A percentile compares a stretch with the other conserved stretches of the same genome.
Conservation (phyloP, 2,113 vertebrate species). For the Gracilinanus agilis region DNA sequence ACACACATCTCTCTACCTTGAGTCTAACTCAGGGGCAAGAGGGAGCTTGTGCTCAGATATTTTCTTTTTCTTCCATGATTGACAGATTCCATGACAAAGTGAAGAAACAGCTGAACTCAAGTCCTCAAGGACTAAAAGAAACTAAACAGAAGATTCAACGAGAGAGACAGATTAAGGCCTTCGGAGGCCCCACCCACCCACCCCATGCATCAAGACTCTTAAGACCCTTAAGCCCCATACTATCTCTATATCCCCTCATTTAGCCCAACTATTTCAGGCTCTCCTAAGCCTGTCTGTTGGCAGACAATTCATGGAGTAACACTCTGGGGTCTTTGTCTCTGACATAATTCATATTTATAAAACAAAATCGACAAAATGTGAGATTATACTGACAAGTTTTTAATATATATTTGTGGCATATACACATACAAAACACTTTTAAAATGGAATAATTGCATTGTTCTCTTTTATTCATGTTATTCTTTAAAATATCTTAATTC, state of each 20-base stretch:
- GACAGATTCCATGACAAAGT: background rate
- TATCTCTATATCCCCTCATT: background rate
- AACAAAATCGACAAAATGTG: background rate
- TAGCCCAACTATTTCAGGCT: background rate
- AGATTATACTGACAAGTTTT: background rate
- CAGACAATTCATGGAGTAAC: background rate
- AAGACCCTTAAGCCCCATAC: background rate
- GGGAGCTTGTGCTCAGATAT: background rate
- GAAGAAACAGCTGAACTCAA: background rate
- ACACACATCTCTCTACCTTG: background rate
- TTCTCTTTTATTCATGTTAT: background rate
- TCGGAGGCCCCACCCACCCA: background rate
- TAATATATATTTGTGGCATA: background rate
- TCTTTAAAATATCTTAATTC: background rate
- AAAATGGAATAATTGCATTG: background rate
- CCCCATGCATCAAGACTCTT: background rate
- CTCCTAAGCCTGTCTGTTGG: background rate
- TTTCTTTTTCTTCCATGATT: background rate
- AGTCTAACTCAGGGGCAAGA: background rate
- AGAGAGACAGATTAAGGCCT: background rate
- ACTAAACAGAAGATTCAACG: background rate
- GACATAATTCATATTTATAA: background rate
- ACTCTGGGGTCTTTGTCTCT: background rate
- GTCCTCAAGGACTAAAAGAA: background rate
- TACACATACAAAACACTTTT: background rate